These are phyloP conservation scores for Apteryx mantelli DNA, from an alignment of 2,113 vertebrate species.

Conservation along the genomic window DNA sequence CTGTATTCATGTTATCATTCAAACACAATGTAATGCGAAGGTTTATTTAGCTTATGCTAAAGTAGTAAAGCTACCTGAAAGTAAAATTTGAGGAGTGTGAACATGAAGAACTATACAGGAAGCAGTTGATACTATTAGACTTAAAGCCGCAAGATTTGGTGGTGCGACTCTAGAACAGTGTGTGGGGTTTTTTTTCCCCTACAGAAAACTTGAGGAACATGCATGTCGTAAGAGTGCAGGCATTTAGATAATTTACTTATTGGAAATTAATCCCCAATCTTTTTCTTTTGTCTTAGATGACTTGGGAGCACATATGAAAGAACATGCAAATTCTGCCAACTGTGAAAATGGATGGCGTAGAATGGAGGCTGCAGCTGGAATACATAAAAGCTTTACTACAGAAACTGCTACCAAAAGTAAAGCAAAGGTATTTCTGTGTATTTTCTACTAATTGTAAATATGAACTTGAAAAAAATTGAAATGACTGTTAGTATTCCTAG, in stretches of 20 bases:
- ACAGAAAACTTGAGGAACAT: neutral
- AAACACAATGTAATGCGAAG: neutral
- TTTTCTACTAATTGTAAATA: neutral
- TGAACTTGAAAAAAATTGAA: neutral
- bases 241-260: neutral
- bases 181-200: neutral
- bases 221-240: neutral
- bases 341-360: conserved; percentile 49
- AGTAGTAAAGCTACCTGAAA: neutral
- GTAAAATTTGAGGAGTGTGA: neutral
- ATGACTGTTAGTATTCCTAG: neutral
- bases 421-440: conserved; percentile 49
- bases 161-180: neutral
- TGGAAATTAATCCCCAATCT: neutral
- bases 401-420: neutral
- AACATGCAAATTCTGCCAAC: conserved; percentile 42
- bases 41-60: neutral
- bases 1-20: neutral
- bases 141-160: neutral
- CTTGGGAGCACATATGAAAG: conserved; percentile 74
- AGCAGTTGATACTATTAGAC: neutral
- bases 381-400: conserved; percentile 12
- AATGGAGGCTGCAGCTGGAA: conserved; percentile 16
- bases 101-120: neutral
- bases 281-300: conserved; percentile 72